These are phyloP conservation scores for Cervus canadensis DNA, from an alignment of 2,113 vertebrate genomes.

Conservation along the genomic window DNA sequence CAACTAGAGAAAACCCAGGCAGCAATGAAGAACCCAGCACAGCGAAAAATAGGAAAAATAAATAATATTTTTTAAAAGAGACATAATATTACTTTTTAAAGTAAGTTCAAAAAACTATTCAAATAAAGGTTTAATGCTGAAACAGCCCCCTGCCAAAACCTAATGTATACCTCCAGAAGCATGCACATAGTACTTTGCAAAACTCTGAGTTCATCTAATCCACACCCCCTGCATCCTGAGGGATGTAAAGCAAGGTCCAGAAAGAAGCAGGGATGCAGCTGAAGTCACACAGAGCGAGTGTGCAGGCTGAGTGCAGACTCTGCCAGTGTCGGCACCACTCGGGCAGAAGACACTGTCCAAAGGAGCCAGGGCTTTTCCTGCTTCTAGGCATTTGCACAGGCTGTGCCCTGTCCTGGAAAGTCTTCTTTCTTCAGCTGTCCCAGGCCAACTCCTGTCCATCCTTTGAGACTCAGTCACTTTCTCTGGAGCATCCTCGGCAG, in stretches of 20 bases:
- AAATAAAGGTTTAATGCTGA: neutral
- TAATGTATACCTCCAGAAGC: neutral
- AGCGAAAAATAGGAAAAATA: neutral
- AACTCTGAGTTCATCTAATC: neutral
- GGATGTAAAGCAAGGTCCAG: neutral
- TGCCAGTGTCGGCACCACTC: rapidly evolving
- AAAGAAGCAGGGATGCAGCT: neutral
- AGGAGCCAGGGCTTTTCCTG: neutral
- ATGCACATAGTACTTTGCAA: neutral
- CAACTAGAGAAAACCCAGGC: neutral
- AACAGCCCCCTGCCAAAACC: neutral
- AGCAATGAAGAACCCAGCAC: neutral
- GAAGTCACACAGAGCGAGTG: neutral
- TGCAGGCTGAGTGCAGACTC: neutral
- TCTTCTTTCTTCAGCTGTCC: neutral
- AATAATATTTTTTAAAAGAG: neutral
- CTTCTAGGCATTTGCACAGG: neutral
- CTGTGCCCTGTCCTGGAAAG: neutral
- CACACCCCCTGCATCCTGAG: neutral
- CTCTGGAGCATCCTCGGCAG: neutral
- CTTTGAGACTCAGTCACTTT: neutral
- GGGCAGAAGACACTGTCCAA: neutral
- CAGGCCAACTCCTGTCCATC: neutral
- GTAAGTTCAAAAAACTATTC: neutral
- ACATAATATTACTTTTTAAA: neutral